phyloP scores from a whole-genome alignment of 2,888 invertebrate species.

The Gordius sp. region DNA sequence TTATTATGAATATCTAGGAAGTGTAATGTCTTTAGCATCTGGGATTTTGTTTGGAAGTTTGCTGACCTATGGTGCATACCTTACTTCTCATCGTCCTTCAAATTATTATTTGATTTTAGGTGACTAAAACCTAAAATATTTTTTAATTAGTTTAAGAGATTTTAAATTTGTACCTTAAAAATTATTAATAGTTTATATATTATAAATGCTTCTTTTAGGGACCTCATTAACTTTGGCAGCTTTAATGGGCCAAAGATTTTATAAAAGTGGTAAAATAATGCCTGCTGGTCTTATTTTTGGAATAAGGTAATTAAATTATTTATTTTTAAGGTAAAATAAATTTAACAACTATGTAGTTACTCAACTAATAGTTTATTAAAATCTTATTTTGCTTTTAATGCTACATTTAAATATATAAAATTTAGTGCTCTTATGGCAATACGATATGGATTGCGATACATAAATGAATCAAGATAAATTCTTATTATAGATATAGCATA shows the following conservation, averaged over 20 bases:
- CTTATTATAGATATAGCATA: not conserved
- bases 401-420: too few relatives aligned
- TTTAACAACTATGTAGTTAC: too few relatives aligned
- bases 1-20: not conserved
- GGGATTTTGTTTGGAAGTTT: slow-evolving; percentile 5
- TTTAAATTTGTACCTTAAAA: too few relatives aligned
- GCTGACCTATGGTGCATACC: slow-evolving; percentile 1
- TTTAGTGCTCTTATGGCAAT: not conserved
- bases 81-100: slow-evolving; percentile 3
- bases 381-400: too few relatives aligned
- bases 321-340: not conserved
- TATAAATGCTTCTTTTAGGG: slow-evolving; percentile 2
- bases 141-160: too few relatives aligned
- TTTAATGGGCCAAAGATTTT: slow-evolving; percentile 13
- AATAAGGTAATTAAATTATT: slow-evolving; percentile 1
- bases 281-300: slow-evolving; percentile 11
- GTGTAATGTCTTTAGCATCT: not conserved
- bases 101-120: slow-evolving; percentile 2
- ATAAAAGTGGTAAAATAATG: slow-evolving; percentile 6
- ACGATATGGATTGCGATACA: not conserved
- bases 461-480: not conserved
- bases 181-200: too few relatives aligned
- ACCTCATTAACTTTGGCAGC: not conserved
- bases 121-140: not conserved
- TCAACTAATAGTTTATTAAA: too few relatives aligned